Conservation (phyloP, 92 coral and sea anemone genomes). For the Paragorgia papillata region DNA sequence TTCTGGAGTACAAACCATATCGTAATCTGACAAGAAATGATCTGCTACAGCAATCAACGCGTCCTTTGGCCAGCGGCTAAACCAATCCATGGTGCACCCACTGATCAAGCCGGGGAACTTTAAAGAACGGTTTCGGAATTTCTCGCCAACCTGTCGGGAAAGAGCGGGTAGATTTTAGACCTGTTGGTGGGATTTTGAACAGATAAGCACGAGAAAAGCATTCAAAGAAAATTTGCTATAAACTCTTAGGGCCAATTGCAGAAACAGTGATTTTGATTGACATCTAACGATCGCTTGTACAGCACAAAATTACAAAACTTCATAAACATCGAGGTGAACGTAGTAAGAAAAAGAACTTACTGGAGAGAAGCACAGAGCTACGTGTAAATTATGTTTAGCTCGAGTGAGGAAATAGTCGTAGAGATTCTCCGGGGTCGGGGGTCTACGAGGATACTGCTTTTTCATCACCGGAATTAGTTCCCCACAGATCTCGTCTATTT, state of each 20-base stretch:
- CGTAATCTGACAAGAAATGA: conserved; percentile 83
- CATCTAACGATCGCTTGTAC: too few species aligned
- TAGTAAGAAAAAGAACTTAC: conserved; percentile 53
- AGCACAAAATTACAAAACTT: too few species aligned
- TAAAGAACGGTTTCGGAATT: conserved; percentile 94
- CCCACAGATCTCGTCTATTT: conserved; percentile 94
- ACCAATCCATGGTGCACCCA: conserved; percentile 99
- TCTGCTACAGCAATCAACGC: conserved; percentile 97
- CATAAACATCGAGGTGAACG: too few species aligned
- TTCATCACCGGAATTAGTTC: conserved; percentile 97
- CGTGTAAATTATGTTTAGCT: conserved; percentile 90
- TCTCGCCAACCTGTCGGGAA: conserved; percentile 81
- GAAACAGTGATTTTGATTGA: too few species aligned
- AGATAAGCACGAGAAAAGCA: too few species aligned
- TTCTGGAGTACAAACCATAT: conserved; percentile 76
- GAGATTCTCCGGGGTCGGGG: conserved; percentile 94
- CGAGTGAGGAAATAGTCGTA: conserved; percentile 95
- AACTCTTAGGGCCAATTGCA: too few species aligned
- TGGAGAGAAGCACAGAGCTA: conserved; percentile 92
- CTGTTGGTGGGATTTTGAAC: not conserved
- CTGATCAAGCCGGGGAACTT: conserved; percentile 98
- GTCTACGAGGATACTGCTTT: conserved; percentile 93
- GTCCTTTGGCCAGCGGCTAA: conserved; percentile 99
- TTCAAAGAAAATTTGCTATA: too few species aligned
- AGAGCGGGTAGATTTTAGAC: not conserved